phyloP scores from a whole-genome alignment of 2,797 vertebrate species.

The Malacoctenus gilli region DNA sequence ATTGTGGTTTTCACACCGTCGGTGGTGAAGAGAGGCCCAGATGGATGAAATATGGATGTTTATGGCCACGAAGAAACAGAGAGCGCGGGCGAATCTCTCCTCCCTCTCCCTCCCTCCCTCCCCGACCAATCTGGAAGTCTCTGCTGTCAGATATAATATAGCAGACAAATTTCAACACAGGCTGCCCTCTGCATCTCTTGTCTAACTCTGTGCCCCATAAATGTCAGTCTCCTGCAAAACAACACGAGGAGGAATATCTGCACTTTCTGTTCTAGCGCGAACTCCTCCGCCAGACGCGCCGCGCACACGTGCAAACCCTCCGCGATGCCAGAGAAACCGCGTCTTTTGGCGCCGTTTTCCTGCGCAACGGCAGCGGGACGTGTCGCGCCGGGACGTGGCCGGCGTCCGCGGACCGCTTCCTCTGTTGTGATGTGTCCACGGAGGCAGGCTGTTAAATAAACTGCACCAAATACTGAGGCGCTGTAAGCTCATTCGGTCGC shows the following conservation, averaged over 20 bases:
- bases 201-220: constrained; percentile 50
- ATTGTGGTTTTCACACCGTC: constrained; percentile 36
- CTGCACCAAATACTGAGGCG: constrained; percentile 50
- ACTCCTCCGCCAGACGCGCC: too few species aligned
- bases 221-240: constrained; percentile 47
- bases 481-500: constrained; percentile 49
- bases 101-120: background rate
- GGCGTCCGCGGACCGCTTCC: constrained; percentile 1
- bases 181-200: constrained; percentile 41
- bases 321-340: too few species aligned
- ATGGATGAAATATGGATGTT: constrained; percentile 49
- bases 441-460: constrained; percentile 66
- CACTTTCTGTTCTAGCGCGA: constrained; percentile 11
- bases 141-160: constrained; percentile 61
- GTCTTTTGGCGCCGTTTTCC: constrained; percentile 1
- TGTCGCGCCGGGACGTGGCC: constrained; percentile 10
- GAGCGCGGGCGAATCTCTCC: constrained; percentile 15
- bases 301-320: too few species aligned
- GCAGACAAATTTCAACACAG: constrained; percentile 49
- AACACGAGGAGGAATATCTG: constrained; percentile 27
- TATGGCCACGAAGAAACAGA: constrained; percentile 29
- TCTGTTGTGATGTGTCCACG: constrained; percentile 40
- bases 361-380: background rate
- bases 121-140: constrained; percentile 39
- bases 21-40: constrained; percentile 47